Conservation (phyloP, 2,797 vertebrate genomes). For the Cynopterus sphinx region DNA sequence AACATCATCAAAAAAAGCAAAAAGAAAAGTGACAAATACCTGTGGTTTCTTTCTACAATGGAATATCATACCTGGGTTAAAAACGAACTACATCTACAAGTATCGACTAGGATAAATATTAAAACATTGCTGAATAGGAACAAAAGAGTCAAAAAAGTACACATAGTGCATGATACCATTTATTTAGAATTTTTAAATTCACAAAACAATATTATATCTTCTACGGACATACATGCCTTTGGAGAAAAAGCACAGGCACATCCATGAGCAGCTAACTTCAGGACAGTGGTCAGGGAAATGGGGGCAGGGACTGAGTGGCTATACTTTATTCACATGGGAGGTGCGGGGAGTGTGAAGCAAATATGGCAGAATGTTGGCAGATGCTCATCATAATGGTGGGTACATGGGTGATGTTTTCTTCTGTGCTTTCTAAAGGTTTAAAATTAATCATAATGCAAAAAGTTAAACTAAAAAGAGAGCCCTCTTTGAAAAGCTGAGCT, state of each 20-base stretch:
- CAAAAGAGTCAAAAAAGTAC: background rate
- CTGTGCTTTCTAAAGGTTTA: background rate
- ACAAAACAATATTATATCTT: background rate
- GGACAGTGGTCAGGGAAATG: background rate
- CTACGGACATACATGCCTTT: background rate
- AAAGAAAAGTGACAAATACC: background rate
- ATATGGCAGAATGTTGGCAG: background rate
- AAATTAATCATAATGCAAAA: background rate
- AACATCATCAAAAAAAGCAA: too few relatives aligned
- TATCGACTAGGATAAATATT: slow-evolving; percentile 4
- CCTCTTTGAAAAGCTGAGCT: background rate
- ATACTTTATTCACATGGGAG: background rate
- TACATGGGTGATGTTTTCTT: background rate
- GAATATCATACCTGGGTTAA: background rate
- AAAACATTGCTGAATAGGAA: background rate
- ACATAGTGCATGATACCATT: background rate
- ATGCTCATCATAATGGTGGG: background rate
- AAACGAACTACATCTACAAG: background rate
- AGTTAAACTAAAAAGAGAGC: background rate
- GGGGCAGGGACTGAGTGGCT: background rate
- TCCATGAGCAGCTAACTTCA: background rate
- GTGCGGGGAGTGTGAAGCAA: background rate
- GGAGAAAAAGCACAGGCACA: background rate
- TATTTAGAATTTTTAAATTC: slow-evolving; percentile 22
- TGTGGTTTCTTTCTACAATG: background rate